Conservation (phyloP, 1,140 invertebrate genomes). For the Ylistrum balloti region DNA sequence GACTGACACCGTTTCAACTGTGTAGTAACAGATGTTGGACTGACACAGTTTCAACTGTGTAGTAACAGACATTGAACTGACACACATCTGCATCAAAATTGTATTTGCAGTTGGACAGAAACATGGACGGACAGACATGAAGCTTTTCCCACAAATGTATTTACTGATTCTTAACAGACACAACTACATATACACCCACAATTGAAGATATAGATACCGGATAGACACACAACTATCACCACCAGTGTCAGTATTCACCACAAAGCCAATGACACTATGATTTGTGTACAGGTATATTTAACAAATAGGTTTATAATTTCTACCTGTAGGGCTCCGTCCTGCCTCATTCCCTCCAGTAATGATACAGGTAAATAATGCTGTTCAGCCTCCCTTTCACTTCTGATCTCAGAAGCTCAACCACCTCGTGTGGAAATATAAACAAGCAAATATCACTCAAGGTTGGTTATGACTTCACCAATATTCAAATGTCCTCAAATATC, state of each 20-base stretch:
- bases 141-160: not conserved
- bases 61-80: not conserved
- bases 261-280: not conserved
- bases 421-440: not conserved
- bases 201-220: too few species aligned
- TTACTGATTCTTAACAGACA: too few species aligned
- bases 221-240: too few species aligned
- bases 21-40: too few species aligned
- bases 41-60: not conserved
- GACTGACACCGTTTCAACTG: too few species aligned
- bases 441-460: not conserved
- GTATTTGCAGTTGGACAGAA: too few species aligned
- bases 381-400: constrained; percentile 24
- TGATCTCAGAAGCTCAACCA: not conserved
- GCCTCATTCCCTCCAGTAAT: not conserved
- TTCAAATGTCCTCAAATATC: not conserved
- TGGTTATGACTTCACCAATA: not conserved
- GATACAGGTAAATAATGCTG: constrained; percentile 4
- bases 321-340: constrained; percentile 21
- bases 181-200: too few species aligned
- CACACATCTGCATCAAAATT: not conserved
- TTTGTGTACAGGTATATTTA: not conserved
- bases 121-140: not conserved
- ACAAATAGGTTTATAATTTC: not conserved
- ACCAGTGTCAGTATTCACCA: too few species aligned